Percentiles rank a stretch among this genome's conserved stretches.
Conservation (phyloP, 64 coral and sea anemone genomes). For the Actinia equina region DNA sequence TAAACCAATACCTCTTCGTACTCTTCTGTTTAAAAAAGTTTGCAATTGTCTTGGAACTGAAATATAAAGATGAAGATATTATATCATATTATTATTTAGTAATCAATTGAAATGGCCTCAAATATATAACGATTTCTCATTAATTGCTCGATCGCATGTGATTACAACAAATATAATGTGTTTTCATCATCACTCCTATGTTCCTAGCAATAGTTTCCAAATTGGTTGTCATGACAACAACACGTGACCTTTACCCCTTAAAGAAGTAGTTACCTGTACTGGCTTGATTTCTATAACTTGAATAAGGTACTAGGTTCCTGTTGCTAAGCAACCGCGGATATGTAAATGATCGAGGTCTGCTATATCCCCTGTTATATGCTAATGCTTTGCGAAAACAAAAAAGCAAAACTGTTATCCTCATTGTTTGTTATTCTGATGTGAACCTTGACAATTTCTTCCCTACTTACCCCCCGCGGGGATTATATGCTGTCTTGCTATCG, state of each 20-base stretch:
- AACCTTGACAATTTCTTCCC: neutral
- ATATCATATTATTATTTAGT: neutral
- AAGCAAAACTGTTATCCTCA: neutral
- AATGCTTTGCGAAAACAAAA: neutral
- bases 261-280: neutral
- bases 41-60: neutral
- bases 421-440: neutral
- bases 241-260: neutral
- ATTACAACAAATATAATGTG: no score
- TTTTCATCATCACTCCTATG: neutral
- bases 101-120: no score
- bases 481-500: constrained; percentile 34
- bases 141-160: no score
- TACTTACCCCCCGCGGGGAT: constrained; percentile 31
- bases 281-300: constrained; percentile 8
- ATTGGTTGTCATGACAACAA: neutral
- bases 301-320: neutral
- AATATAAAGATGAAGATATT: neutral
- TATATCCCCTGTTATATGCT: neutral
- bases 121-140: no score
- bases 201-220: neutral
- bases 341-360: neutral
- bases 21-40: neutral
- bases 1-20: neutral
- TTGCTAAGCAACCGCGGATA: neutral